phyloP scores from a whole-genome alignment of 2,888 invertebrate species.

The Caenorhabditis zanzibari region DNA sequence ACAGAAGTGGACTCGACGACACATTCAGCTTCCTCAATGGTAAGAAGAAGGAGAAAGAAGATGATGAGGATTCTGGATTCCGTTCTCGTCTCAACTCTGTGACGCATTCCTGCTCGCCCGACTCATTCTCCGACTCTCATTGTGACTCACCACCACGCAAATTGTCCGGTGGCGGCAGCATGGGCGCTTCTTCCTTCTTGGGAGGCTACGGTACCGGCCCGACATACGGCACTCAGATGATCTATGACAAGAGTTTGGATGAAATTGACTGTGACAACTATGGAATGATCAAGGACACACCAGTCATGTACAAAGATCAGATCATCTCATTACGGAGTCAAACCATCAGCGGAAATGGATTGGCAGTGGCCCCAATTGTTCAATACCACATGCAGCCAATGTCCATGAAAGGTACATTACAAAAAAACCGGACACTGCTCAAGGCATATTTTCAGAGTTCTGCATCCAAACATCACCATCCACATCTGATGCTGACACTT shows the following conservation, averaged over 20 bases:
- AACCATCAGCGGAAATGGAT: background rate
- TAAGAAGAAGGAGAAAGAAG: conserved; percentile 72
- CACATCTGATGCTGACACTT: conserved; percentile 3
- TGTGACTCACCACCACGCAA: conserved; percentile 72
- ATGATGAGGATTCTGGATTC: conserved; percentile 82
- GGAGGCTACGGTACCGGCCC: conserved; percentile 70
- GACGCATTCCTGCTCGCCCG: conserved; percentile 75
- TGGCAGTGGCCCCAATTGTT: conserved; percentile 44
- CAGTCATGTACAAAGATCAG: conserved; percentile 23
- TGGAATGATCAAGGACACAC: conserved; percentile 47
- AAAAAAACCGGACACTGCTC: background rate
- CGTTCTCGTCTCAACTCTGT: conserved; percentile 74
- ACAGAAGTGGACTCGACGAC: conserved; percentile 62
- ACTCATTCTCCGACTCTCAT: conserved; percentile 69
- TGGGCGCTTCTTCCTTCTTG: conserved; percentile 49
- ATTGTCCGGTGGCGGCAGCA: conserved; percentile 54
- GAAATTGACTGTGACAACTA: conserved; percentile 55
- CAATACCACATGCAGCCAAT: conserved; percentile 57
- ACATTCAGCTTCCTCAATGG: conserved; percentile 50
- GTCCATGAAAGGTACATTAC: conserved; percentile 52
- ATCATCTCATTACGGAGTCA: conserved; percentile 15
- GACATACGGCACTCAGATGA: conserved; percentile 66
- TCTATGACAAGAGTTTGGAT: conserved; percentile 63
- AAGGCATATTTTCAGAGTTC: conserved; percentile 25
- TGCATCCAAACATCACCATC: conserved; percentile 24